A percentile compares a stretch with the other conserved stretches of the same genome.
These are phyloP conservation scores for Nansenia antarctica DNA, from an alignment of 2,113 vertebrate genomes.

Conservation along the genomic window DNA sequence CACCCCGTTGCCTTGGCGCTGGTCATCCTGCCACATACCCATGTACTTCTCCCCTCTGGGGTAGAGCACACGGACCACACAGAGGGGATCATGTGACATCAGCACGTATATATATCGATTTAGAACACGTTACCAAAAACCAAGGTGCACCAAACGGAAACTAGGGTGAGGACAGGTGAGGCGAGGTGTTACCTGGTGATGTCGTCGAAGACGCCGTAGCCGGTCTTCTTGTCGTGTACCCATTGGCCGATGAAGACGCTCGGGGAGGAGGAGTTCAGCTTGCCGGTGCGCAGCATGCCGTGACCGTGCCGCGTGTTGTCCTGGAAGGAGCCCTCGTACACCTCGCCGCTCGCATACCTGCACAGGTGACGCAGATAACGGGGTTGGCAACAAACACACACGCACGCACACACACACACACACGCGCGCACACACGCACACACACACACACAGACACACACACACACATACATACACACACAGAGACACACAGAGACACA, in stretches of 20 bases:
- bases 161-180: too few relatives aligned
- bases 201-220: constrained; percentile 96
- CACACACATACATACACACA: neutral
- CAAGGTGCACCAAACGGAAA: neutral
- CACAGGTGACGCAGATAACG: neutral
- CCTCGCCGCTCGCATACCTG: constrained; percentile 91
- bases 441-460: constrained; percentile 8
- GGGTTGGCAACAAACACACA: neutral
- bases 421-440: neutral
- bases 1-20: constrained; percentile 90
- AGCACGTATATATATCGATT: too few relatives aligned
- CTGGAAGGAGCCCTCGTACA: constrained; percentile 94
- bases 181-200: constrained; percentile 86
- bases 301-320: constrained; percentile 94
- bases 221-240: constrained; percentile 92
- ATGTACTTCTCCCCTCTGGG: constrained; percentile 97
- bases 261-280: constrained; percentile 90
- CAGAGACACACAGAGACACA: neutral
- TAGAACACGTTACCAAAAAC: too few relatives aligned
- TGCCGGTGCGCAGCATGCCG: constrained; percentile 92
- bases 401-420: neutral
- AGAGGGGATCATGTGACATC: neutral
- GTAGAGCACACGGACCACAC: neutral
- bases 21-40: constrained; percentile 96
- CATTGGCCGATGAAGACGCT: constrained; percentile 98